phyloP scores from a whole-genome alignment of 2,113 vertebrate genomes.

The Mirza zaza region DNA sequence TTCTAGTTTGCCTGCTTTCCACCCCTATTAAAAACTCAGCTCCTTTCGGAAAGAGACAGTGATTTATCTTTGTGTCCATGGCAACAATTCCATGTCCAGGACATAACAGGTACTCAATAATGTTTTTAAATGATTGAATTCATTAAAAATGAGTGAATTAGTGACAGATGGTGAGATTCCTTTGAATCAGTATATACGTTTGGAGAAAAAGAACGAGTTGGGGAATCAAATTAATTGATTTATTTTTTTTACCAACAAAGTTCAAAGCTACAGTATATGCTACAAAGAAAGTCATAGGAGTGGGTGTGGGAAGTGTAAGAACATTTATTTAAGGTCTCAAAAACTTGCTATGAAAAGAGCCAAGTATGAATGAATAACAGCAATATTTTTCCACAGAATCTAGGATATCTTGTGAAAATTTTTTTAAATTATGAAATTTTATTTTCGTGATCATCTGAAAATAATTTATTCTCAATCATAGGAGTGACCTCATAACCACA shows the following conservation, averaged over 20 bases:
- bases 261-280: background rate
- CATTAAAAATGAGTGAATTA: background rate
- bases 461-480: background rate
- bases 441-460: background rate
- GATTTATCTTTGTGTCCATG: background rate
- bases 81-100: background rate
- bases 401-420: background rate
- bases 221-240: background rate
- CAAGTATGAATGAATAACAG: background rate
- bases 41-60: background rate
- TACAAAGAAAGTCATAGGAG: background rate
- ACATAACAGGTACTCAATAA: background rate
- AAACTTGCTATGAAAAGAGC: background rate
- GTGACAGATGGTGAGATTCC: background rate
- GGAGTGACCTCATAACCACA: background rate
- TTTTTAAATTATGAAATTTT: slow-evolving; percentile 6
- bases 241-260: background rate
- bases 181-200: background rate
- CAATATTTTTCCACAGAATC: background rate
- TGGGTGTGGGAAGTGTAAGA: background rate
- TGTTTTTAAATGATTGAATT: background rate
- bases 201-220: background rate
- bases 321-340: background rate
- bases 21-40: background rate
- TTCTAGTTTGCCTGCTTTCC: background rate